These are phyloP conservation scores for Perodicticus potto DNA, from an alignment of 2,797 vertebrate genomes.

Conservation along the genomic window DNA sequence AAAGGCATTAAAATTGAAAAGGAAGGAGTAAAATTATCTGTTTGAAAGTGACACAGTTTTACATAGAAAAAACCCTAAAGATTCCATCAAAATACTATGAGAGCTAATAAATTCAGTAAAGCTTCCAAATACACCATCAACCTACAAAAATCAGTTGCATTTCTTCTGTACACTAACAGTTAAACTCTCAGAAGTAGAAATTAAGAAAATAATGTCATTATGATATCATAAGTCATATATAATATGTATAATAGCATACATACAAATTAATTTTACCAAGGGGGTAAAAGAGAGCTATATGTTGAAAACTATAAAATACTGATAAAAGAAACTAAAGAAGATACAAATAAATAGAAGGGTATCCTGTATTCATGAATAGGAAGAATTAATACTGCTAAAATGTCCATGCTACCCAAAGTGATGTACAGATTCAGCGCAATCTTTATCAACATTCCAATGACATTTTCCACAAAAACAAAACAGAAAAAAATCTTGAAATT, in stretches of 20 bases:
- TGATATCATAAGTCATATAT: too few species aligned
- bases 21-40: background rate
- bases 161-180: background rate
- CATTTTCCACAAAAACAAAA: background rate
- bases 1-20: background rate
- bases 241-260: background rate
- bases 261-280: background rate
- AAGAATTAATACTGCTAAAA: background rate
- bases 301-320: background rate
- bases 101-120: background rate
- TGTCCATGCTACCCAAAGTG: background rate
- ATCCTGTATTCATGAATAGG: background rate
- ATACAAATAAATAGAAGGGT: background rate
- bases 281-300: background rate
- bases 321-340: background rate
- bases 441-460: background rate
- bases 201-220: background rate
- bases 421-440: too few species aligned
- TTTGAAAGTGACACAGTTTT: background rate
- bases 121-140: background rate
- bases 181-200: background rate
- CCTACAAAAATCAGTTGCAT: background rate
- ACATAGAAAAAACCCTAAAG: background rate
- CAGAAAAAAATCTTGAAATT: background rate
- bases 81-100: background rate